A percentile compares a stretch with the other conserved stretches of the same genome.
These are phyloP conservation scores for Octodonta nipae DNA, from an alignment of 2,888 invertebrate genomes.

Conservation along the genomic window DNA sequence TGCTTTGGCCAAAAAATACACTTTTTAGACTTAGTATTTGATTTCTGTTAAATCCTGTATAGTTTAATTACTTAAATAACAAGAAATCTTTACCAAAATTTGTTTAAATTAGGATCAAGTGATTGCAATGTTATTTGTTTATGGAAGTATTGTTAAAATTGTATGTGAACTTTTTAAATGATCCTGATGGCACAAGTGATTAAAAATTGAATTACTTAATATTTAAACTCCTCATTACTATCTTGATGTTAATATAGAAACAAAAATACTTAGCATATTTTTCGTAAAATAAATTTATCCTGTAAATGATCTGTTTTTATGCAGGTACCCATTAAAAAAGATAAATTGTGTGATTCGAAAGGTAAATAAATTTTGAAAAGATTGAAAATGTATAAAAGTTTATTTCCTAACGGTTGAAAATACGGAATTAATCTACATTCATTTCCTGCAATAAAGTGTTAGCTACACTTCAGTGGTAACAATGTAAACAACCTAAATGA, in stretches of 20 bases:
- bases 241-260: slow-evolving; percentile 19
- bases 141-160: slow-evolving; percentile 19
- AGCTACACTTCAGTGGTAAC: no score
- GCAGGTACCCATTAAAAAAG: no score
- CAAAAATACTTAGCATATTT: slow-evolving; percentile 32
- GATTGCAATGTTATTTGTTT: slow-evolving; percentile 19
- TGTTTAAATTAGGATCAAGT: slow-evolving; percentile 15
- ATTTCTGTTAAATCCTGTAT: slow-evolving; percentile 10
- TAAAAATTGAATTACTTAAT: slow-evolving; percentile 17
- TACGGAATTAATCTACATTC: no score
- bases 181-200: slow-evolving; percentile 22
- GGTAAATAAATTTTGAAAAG: no score
- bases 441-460: no score
- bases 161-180: slow-evolving; percentile 24
- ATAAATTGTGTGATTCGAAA: no score
- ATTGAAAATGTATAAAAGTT: no score
- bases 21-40: slow-evolving; percentile 10
- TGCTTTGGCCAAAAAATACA: slow-evolving; percentile 11
- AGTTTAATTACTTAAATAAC: slow-evolving; percentile 9
- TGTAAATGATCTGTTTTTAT: no score
- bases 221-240: slow-evolving; percentile 21
- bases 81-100: slow-evolving; percentile 14
- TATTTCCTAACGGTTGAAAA: no score
- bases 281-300: slow-evolving; percentile 30
- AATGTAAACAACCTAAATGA: no score